These are phyloP conservation scores for Cosmorhoe ocellata DNA, from an alignment of 2,888 invertebrate species.

Conservation along the genomic window DNA sequence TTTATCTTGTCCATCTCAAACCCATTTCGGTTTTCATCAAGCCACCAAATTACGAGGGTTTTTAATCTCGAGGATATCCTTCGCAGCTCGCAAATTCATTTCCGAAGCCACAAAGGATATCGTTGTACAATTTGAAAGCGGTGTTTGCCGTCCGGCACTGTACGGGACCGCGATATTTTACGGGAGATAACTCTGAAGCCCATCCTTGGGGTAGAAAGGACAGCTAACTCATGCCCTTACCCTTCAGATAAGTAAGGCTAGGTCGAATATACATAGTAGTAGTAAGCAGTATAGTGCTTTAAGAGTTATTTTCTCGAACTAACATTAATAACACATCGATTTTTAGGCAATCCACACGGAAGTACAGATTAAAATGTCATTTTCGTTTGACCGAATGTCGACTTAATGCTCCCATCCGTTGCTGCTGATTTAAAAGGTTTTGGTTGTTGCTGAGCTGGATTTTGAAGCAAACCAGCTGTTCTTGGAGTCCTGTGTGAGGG, in stretches of 20 bases:
- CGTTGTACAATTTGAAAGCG: constrained; percentile 21
- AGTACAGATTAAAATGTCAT: too few species aligned
- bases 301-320: too few species aligned
- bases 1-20: constrained; percentile 11
- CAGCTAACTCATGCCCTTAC: constrained; percentile 6
- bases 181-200: constrained; percentile 5
- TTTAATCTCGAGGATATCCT: constrained; percentile 16
- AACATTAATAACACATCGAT: too few species aligned
- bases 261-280: too few species aligned
- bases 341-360: too few species aligned
- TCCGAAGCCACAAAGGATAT: constrained; percentile 11
- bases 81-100: constrained; percentile 17
- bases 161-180: constrained; percentile 15
- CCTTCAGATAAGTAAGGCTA: too few species aligned
- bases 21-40: constrained; percentile 8
- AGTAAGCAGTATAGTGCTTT: too few species aligned
- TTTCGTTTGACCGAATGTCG: too few species aligned
- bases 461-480: background rate
- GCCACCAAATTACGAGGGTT: constrained; percentile 15
- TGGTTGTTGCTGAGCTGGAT: too few species aligned
- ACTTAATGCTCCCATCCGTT: too few species aligned
- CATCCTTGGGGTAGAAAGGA: background rate
- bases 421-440: too few species aligned
- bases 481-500: constrained; percentile 1
- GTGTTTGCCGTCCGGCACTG: constrained; percentile 7